phyloP scores from a whole-genome alignment of 2,113 vertebrate species.

The Microcebus lehilahytsara region DNA sequence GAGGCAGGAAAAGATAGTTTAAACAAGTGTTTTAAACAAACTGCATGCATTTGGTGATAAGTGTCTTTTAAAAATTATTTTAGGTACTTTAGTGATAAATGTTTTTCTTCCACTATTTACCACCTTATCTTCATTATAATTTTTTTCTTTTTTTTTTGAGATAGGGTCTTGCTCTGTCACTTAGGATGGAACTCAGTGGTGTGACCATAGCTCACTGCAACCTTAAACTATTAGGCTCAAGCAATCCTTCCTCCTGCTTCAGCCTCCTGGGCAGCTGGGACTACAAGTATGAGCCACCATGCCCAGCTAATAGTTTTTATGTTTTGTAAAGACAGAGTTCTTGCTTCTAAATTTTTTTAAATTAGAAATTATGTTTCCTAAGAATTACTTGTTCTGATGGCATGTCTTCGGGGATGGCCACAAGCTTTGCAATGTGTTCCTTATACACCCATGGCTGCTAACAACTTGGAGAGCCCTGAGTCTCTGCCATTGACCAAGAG shows the following conservation, averaged over 20 bases:
- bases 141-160: slow-evolving; percentile 25
- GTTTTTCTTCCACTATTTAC: background rate
- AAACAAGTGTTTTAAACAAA: background rate
- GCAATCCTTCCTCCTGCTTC: no score
- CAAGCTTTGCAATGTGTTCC: background rate
- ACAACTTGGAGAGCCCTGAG: background rate
- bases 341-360: background rate
- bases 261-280: no score
- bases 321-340: no score
- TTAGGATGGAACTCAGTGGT: no score
- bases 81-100: background rate
- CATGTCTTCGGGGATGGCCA: background rate
- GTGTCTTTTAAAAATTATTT: background rate
- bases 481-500: background rate
- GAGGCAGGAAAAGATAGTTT: background rate
- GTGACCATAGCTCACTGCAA: no score
- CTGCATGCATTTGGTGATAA: background rate
- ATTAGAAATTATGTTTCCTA: background rate
- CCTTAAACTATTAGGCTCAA: no score
- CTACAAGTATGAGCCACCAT: no score
- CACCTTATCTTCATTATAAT: background rate
- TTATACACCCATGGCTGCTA: background rate
- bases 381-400: background rate
- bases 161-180: no score
- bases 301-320: no score